Evolutionary conservation across 2,113 vertebrate species (phyloP).

Genomic region (Amphiprion percula): DNA sequence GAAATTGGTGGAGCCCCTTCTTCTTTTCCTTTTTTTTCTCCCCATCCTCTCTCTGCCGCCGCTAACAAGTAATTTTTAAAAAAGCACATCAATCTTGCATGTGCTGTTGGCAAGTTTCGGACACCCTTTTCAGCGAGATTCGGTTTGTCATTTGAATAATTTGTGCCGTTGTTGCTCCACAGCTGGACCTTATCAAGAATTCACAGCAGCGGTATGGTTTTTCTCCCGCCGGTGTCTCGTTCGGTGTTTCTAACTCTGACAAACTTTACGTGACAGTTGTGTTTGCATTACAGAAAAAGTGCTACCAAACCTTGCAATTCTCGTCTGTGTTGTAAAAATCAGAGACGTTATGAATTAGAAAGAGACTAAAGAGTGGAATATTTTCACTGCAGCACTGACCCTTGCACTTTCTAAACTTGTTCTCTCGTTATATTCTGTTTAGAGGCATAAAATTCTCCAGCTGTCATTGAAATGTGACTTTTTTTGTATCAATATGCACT

Average conservation of each 20-base stretch:
- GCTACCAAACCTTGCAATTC: neutral
- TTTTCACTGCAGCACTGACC: neutral
- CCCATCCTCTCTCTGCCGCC: neutral
- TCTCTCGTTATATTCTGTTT: neutral
- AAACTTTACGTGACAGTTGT: constrained; percentile 63
- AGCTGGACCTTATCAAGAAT: constrained; percentile 60
- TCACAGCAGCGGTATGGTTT: constrained; percentile 42
- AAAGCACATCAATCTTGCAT: constrained; percentile 61
- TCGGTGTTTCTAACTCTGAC: constrained; percentile 34
- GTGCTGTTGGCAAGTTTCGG: constrained; percentile 41
- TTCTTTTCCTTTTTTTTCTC: neutral
- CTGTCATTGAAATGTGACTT: neutral
- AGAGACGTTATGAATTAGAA: no score
- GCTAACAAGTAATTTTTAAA: neutral
- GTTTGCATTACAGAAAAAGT: constrained; percentile 44
- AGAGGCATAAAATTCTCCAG: no score
- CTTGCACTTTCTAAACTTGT: neutral
- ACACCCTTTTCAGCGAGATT: constrained; percentile 49
- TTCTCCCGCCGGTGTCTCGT: neutral
- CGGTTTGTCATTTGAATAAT: constrained; percentile 71
- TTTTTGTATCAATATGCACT: neutral
- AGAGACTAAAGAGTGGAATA: no score
- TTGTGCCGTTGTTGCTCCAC: constrained; percentile 48
- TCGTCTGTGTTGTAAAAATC: neutral
- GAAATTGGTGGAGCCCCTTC: constrained; percentile 8